Evolutionary conservation across 2,888 invertebrate genomes (phyloP), one percentile per base, ranked within the genome.

Genomic region (Teleiodes luculella): DNA sequence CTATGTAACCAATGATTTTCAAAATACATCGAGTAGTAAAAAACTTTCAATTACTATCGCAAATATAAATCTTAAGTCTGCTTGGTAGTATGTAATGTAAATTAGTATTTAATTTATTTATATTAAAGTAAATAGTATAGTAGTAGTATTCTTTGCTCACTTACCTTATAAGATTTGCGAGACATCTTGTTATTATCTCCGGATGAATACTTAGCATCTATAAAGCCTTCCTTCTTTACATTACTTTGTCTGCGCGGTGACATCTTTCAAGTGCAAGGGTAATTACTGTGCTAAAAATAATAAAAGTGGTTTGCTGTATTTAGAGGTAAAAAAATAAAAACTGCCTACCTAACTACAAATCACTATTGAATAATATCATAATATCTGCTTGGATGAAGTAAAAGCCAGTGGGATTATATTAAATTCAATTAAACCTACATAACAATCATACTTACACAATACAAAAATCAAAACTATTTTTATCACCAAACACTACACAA

Each of bases 121-220:
- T n/a, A n/a, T n/a, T n/a, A n/a, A n/a, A n/a, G n/a, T n/a, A n/a
- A n/a, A n/a, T n/a, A n/a, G 33, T 33, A 33, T 4, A 33, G 7
- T 33, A 33, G 10, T 3, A 6, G 13, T 14, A 14, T 18, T 41
- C 3, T 20, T 3, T 24, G 24, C 24, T 24, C 6, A 18, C 39
- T 41, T 41, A 41, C 39, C 39, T 41, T 18, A 11, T 41, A 41
- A 10, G 39, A 18, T 20, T 41, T 41, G 18, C 18, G 4, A 10
- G 18, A 77, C 69, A 77, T 74, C 61, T 74, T 76, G 65, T 84
- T 85, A 78, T 74, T 76, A 59, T 87, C 88, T 14, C 87, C 88
- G 10, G 84, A 82, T 1, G 85, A 86, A 58, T 68, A 82, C 28
- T 43, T 43, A 43, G 24, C 24, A 28, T 43, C 43, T 28, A 43